Evolutionary conservation across 2,888 invertebrate species (phyloP).

Genomic region (Yponomeuta sedellus): DNA sequence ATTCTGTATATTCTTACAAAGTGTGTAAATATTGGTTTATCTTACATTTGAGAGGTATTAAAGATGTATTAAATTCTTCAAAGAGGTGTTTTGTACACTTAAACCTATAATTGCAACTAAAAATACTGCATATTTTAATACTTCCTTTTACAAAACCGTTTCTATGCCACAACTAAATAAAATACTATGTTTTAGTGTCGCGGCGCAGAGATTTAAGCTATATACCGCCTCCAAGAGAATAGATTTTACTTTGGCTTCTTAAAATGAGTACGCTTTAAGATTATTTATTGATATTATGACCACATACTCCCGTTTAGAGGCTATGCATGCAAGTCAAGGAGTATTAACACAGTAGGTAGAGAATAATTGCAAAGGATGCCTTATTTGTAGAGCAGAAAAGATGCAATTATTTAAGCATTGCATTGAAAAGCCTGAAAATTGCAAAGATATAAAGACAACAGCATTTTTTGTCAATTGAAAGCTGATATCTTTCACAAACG

Average conservation of each 20-base stretch:
- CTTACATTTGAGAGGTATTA: not conserved
- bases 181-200: constrained; percentile 35
- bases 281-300: constrained; percentile 67
- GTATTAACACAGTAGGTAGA: not conserved
- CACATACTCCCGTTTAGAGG: constrained; percentile 72
- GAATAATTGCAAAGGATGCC: not conserved
- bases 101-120: constrained; percentile 24
- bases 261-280: constrained; percentile 31
- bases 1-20: not conserved
- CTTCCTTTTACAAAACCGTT: constrained; percentile 18
- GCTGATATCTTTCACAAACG: not conserved
- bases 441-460: not conserved
- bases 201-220: constrained; percentile 16
- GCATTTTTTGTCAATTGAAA: not conserved
- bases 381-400: not conserved
- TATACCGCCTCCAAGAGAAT: constrained; percentile 18
- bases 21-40: not conserved
- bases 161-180: constrained; percentile 23
- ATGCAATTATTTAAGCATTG: not conserved
- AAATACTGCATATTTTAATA: constrained; percentile 21
- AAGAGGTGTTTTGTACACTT: constrained; percentile 32
- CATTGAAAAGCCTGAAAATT: not conserved
- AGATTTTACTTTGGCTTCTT: constrained; percentile 8
- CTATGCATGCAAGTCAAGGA: constrained; percentile 47
- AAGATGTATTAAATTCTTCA: not conserved